Evolutionary conservation across 2,797 vertebrate species (phyloP), one percentile per base, ranked within the genome.

Genomic region (Labeo calbasu): DNA sequence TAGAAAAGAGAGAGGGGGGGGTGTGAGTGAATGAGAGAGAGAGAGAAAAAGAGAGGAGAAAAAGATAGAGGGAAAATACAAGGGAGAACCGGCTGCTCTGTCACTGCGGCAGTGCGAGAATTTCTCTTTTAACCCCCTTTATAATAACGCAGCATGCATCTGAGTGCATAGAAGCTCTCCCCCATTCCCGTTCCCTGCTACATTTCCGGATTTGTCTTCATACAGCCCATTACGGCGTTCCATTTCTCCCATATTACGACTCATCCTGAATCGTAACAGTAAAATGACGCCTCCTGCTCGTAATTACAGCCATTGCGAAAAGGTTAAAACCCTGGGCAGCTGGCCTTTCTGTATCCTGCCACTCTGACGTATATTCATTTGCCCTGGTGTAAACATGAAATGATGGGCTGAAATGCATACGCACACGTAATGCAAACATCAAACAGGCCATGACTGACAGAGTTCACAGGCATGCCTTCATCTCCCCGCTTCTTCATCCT

Each of bases 281-380:
- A 88, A 92, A 92, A 91, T 88, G 89, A 86, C 86, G 84, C 83
- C 81, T 91, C 89, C 89, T 92, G 86, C 79, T 51, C 65, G 77
- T 86, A 87, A 89, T 93, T 90, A 90, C 83, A 73, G 48, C 68
- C 89, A 91, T 92, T 90, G 92, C 92, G 92, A 92, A 93, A 94
- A 93, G 93, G 92, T 94, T 94, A 92, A 90, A 91, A 91, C 93
- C 91, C 89, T 87, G 85, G 92, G 91, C 93, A 73, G 79, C 46
- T 92, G 91, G 90, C 91, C 91, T 93, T 92, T 93, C 91, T 91
- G 91, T 92, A 91, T 91, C 89, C 86, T 82, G 12, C 81, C 79
- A 66, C 72, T 48, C 90, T 93, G 90, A 92, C 94, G 89, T 91
- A 92, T 92, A 94, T 94, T 93, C 91, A 93, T 89, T 11, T 70